Conservation (phyloP, 2,888 invertebrate species). For the Coelinius sp. region DNA sequence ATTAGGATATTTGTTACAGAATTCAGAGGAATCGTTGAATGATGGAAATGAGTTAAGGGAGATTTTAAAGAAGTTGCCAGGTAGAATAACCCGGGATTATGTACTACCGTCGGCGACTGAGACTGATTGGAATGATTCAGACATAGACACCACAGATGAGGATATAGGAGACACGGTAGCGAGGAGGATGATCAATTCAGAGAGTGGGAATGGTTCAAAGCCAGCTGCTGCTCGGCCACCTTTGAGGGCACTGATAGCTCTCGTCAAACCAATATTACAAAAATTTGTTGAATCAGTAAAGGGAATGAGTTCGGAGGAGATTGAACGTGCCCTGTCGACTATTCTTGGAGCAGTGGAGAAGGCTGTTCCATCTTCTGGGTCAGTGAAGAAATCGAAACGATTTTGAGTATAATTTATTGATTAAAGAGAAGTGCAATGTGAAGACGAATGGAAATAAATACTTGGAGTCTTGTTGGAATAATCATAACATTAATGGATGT, state of each 20-base stretch:
- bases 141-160: conserved; percentile 19
- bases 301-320: not conserved
- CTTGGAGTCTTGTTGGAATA: not conserved
- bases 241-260: not conserved
- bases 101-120: not conserved
- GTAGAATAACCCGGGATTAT: not conserved
- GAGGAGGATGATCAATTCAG: not conserved
- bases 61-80: not conserved
- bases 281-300: not conserved
- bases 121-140: conserved; percentile 16
- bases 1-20: conserved; percentile 5
- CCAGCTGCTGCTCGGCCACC: not conserved
- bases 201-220: not conserved
- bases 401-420: not conserved
- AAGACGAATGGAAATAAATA: not conserved
- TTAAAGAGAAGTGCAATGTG: not conserved
- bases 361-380: not conserved
- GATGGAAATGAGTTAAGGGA: not conserved
- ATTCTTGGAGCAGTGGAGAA: not conserved
- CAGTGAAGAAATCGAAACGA: not conserved
- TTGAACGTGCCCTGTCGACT: not conserved
- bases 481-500: conserved; percentile 19
- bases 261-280: not conserved
- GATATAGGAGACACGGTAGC: not conserved
- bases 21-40: not conserved